phyloP scores from a whole-genome alignment of 2,113 vertebrate species.

The Coryphaenoides rupestris region DNA sequence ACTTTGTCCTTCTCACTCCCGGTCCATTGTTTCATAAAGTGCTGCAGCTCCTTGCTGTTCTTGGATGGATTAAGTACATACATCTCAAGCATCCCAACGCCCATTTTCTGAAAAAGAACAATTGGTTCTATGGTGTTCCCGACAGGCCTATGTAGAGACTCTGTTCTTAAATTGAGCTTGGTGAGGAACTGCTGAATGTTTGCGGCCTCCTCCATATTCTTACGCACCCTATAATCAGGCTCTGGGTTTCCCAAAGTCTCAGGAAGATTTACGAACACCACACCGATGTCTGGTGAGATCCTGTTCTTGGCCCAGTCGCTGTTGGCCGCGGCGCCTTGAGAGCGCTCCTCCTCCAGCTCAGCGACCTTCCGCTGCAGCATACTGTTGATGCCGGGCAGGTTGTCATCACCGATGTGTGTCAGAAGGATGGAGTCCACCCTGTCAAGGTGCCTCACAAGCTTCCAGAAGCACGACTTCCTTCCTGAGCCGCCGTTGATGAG shows the following conservation, averaged over 20 bases:
- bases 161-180: conserved; percentile 88
- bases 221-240: conserved; percentile 80
- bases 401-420: conserved; percentile 92
- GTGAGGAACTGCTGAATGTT: conserved; percentile 87
- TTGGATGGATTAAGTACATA: conserved; percentile 93
- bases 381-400: conserved; percentile 93
- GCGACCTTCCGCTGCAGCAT: conserved; percentile 92
- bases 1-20: conserved; percentile 86
- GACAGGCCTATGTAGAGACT: conserved; percentile 82
- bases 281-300: conserved; percentile 93
- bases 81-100: conserved; percentile 95
- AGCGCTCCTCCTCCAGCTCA: conserved; percentile 92
- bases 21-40: conserved; percentile 96
- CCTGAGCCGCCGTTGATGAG: conserved; percentile 94
- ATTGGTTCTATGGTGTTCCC: conserved; percentile 87
- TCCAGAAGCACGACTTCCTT: conserved; percentile 96
- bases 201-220: conserved; percentile 84
- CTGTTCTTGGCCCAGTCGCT: conserved; percentile 98
- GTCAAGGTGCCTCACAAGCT: conserved; percentile 92
- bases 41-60: conserved; percentile 91
- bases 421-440: conserved; percentile 94
- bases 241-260: conserved; percentile 84
- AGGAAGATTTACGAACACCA: conserved; percentile 91
- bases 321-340: conserved; percentile 90
- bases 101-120: conserved; percentile 97